These are phyloP conservation scores for Graptemys geographica DNA, from an alignment of 2,797 vertebrate species.

Conservation along the genomic window DNA sequence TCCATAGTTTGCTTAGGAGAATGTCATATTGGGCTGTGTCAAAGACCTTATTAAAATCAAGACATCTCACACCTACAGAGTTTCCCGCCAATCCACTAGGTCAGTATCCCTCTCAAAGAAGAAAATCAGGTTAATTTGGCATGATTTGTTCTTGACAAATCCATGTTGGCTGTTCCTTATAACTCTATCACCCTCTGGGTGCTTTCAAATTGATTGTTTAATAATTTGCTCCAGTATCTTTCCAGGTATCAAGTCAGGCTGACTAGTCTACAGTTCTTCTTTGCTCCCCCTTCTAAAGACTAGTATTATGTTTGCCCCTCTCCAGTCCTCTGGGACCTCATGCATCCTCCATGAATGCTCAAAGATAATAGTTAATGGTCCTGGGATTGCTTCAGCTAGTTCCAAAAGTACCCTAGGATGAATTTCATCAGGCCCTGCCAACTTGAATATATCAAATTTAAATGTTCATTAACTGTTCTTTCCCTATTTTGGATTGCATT, in stretches of 20 bases:
- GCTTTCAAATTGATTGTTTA: not conserved
- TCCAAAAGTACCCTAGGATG: not conserved
- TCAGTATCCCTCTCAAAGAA: not conserved
- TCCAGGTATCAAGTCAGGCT: not conserved
- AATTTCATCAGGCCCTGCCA: not conserved
- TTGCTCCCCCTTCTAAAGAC: not conserved
- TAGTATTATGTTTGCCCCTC: not conserved
- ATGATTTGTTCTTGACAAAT: not conserved
- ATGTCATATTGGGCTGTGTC: not conserved
- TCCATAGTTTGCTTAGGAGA: not conserved
- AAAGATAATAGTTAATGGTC: not conserved
- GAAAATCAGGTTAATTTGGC: not conserved
- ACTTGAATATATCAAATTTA: not conserved
- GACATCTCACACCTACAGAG: not conserved
- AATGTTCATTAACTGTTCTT: not conserved
- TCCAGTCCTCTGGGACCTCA: not conserved
- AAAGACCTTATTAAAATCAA: not conserved
- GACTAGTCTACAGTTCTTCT: not conserved
- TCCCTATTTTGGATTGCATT: not conserved
- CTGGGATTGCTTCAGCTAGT: not conserved
- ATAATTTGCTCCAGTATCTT: not conserved
- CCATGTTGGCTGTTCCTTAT: not conserved
- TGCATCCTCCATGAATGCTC: not conserved
- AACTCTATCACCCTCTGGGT: not conserved
- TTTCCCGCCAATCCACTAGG: not conserved